Percentiles rank a stretch among this genome's conserved stretches.
These are phyloP conservation scores for Kryphioiulus occultus DNA, from an alignment of 2,888 invertebrate species.

Conservation along the genomic window DNA sequence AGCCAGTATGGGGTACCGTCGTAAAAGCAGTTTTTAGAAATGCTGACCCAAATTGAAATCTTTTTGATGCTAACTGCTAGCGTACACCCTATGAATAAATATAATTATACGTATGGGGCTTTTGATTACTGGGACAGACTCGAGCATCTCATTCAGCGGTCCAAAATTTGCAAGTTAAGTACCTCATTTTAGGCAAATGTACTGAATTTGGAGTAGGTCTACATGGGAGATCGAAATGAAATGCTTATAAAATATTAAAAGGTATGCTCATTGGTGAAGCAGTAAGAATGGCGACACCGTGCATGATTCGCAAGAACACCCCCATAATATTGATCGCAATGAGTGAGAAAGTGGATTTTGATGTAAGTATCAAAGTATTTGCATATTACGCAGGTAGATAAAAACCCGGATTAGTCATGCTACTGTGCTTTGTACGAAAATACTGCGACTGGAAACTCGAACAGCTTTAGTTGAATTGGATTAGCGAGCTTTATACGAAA, in stretches of 20 bases:
- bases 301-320: neutral
- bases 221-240: neutral
- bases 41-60: neutral
- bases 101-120: neutral
- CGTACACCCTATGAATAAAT: neutral
- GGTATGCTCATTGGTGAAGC: neutral
- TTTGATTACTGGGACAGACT: neutral
- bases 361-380: neutral
- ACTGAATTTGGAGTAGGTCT: neutral
- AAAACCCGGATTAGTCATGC: neutral
- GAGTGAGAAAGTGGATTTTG: neutral
- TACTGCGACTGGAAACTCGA: neutral
- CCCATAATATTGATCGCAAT: neutral
- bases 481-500: neutral
- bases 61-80: neutral
- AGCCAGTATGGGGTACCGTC: neutral
- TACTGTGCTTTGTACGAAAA: neutral
- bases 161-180: constrained; percentile 3
- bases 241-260: constrained; percentile 14
- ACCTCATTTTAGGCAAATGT: neutral
- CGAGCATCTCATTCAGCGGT: neutral
- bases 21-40: neutral
- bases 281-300: neutral
- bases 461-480: neutral
- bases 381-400: constrained; percentile 13